Evolutionary conservation across 1,140 invertebrate species (phyloP), one percentile per base, ranked within the genome.

Genomic region (Drosophila gunungcola): DNA sequence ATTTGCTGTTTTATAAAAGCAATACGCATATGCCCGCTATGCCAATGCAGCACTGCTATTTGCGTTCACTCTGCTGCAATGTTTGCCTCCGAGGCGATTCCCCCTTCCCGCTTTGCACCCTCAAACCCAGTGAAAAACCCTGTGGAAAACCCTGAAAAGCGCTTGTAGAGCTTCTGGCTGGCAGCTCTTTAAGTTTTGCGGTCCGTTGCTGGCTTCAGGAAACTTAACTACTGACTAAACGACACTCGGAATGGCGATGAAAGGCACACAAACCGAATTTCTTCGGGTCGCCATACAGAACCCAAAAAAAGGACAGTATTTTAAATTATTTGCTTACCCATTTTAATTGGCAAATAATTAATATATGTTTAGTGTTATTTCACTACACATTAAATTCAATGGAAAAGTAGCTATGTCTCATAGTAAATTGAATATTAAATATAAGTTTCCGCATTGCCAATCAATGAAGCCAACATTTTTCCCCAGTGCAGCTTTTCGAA

Each of bases 1-100:
- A 77, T 84, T 84, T 84, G 67, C 80, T 76, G 73, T 77, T 80
- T 73, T 84, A 83, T 88, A 79, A 86, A 86, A 76, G 83, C 83
- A 88, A 89, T 88, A 83, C 75, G 72, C 83, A 88, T 83, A 82
- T 72, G 74, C 42, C 45, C 55, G 46, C 41, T 57, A 63, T 75
- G 78, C 68, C 78, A 67, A 38, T 82, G 62, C 61, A 49, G 65
- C 65, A 49, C 60, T 76, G 58, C 39, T 86, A 88, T 88, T 86
- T 86, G 83, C 82, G 82, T 85, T 85, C 83, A 88, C 83, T 88
- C 74, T 49, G 67, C 55, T 65, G 70, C 79, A 83, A 46, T 88
- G 70, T 83, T 86, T 85, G 61, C 75, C 56, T 43, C 13, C 48
- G 48, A 70, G 46, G 29, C 45, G 51, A 9, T 12, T 21, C 11